Evolutionary conservation across 2,888 invertebrate genomes (phyloP), one percentile per base, ranked within the genome.

Genomic region (Linnaemya vulpina): DNA sequence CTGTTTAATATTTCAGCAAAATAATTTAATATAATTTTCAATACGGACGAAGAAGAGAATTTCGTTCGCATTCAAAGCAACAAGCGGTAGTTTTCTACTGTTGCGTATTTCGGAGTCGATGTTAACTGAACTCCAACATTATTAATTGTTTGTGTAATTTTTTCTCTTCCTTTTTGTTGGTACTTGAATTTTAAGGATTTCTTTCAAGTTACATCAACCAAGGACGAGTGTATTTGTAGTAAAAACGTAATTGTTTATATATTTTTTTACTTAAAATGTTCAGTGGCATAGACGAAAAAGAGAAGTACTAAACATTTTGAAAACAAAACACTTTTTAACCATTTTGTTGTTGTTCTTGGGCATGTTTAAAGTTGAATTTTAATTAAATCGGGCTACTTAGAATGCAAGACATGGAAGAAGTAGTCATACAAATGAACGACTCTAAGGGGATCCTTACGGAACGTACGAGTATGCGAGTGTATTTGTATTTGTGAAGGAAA

Each of bases 401-500:
- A 84, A 86, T 84, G 75, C 87, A 83, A 46, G 49, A 38, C 84
- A 62, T 15, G 55, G 79, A 62, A 62, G 79, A 62, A 49, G 81
- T 73, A 8, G 20, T 51, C 51, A 51, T 51, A 51, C 51, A 51
- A 51, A 20, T 10, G 60, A 90, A 90, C 89, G 88, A 89, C 88
- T 87, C 90, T 87, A 89, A 86, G 87, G 90, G 89, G 90, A 89
- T 70, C 78, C 58, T 40, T 43, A 30, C 5, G 13, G 15, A 46
- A 15, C 38, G 20, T 49, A n/a, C n/a, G n/a, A n/a, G n/a, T n/a
- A 5, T n/a, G 25, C 17, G 55, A 35, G 2, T 58, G 53, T 25
- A 7, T 53, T 4, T 0, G 22, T 25, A 11, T 53, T 40, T 65
- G 40, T 51, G 22, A 22, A 38, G 49, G 73, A 17, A 65, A 43